Conservation (phyloP, 2,888 invertebrate species). For the Phortica magna region DNA sequence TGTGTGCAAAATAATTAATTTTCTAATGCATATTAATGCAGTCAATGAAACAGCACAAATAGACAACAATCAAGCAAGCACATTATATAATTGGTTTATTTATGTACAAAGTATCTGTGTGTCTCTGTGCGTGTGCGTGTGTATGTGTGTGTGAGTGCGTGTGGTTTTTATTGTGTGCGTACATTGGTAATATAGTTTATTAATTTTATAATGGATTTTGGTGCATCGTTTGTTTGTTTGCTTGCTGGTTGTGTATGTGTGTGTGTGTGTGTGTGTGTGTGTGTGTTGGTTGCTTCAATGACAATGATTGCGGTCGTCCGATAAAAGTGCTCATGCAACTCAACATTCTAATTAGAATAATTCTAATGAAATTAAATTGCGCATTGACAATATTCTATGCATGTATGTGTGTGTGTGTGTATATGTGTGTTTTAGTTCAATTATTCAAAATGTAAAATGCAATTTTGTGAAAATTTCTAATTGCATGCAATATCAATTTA, state of each 20-base stretch:
- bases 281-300: background rate
- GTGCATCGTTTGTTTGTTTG: slow-evolving; percentile 1
- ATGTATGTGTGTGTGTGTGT: background rate
- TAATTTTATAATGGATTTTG: slow-evolving; percentile 31
- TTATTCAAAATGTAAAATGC: slow-evolving; percentile 65
- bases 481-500: slow-evolving; percentile 15
- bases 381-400: slow-evolving; percentile 45
- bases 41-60: background rate
- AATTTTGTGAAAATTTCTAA: slow-evolving; percentile 35
- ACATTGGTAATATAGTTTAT: slow-evolving; percentile 22
- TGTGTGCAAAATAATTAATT: slow-evolving; percentile 1
- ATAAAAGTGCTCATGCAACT: slow-evolving; percentile 54
- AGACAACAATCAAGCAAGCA: slow-evolving; percentile 5
- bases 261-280: no score
- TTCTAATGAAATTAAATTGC: slow-evolving; percentile 58
- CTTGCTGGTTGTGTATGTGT: no score
- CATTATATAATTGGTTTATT: background rate
- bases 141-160: background rate
- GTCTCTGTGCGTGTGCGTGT: background rate
- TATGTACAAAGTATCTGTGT: no score
- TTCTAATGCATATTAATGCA: slow-evolving; percentile 18
- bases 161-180: slow-evolving; percentile 13
- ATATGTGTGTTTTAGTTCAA: slow-evolving; percentile 54
- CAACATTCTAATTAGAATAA: slow-evolving; percentile 62
- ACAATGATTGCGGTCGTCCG: slow-evolving; percentile 61